A percentile compares a stretch with the other conserved stretches of the same genome.
These are phyloP conservation scores for Phrynocephalus guinanensis DNA, from an alignment of 2,797 vertebrate genomes.

Conservation along the genomic window DNA sequence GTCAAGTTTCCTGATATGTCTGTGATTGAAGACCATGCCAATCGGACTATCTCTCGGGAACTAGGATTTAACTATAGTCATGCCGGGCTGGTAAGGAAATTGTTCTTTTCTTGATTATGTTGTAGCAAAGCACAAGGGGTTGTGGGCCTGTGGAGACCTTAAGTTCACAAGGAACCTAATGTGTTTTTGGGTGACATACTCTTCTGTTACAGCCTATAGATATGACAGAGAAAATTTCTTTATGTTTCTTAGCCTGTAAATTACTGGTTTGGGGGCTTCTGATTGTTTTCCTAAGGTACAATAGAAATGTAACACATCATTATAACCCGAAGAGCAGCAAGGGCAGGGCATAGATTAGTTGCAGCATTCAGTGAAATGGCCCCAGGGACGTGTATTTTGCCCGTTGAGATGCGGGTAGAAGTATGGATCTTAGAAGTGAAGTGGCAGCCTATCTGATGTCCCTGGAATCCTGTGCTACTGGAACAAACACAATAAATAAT, in stretches of 20 bases:
- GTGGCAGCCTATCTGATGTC: neutral
- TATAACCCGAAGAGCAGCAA: neutral
- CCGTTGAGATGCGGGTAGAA: neutral
- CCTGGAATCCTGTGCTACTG: neutral
- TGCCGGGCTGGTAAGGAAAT: slow-evolving; percentile 87
- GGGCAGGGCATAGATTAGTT: neutral
- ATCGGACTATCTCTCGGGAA: slow-evolving; percentile 93
- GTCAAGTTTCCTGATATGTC: slow-evolving; percentile 96
- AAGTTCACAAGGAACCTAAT: neutral
- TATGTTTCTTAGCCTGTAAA: neutral
- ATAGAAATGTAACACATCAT: neutral
- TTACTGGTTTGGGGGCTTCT: neutral
- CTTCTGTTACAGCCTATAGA: neutral
- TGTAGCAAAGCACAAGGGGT: neutral
- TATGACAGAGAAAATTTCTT: neutral
- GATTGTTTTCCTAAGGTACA: neutral
- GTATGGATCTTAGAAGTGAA: neutral
- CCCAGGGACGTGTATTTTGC: neutral
- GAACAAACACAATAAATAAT: too few relatives aligned
- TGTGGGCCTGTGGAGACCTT: neutral
- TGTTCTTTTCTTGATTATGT: slow-evolving; percentile 19
- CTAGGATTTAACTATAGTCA: slow-evolving; percentile 94
- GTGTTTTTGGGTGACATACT: neutral
- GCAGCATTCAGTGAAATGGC: neutral
- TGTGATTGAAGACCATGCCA: slow-evolving; percentile 93